phyloP scores from a whole-genome alignment of 2,797 vertebrate species.

The Helicolenus hilgendorfi region DNA sequence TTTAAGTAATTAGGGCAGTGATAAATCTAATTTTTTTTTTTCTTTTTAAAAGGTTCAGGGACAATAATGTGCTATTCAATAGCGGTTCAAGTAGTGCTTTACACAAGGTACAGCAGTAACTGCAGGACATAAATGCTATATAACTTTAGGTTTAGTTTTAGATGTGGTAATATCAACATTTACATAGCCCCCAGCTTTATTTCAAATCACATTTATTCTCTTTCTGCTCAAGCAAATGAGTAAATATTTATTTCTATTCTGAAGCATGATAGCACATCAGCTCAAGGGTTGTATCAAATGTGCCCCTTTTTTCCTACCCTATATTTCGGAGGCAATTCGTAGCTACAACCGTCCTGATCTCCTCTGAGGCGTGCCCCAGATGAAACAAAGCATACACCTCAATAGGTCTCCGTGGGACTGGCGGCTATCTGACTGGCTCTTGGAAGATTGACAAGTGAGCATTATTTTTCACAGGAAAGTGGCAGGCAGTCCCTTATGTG shows the following conservation, averaged over 20 bases:
- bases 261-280: constrained; percentile 15
- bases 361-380: constrained; percentile 85
- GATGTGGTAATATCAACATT: neutral
- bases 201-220: neutral
- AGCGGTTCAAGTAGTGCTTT: constrained; percentile 53
- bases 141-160: constrained; percentile 34
- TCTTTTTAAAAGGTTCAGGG: constrained; percentile 55
- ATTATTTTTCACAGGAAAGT: constrained; percentile 88
- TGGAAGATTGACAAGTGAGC: constrained; percentile 90
- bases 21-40: constrained; percentile 77
- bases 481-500: constrained; percentile 87
- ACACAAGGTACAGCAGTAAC: constrained; percentile 26
- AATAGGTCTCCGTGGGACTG: constrained; percentile 83
- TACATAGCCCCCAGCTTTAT: neutral
- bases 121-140: neutral
- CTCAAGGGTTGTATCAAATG: constrained; percentile 44
- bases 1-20: constrained; percentile 84
- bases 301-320: constrained; percentile 29
- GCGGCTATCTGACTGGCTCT: constrained; percentile 82
- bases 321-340: constrained; percentile 73
- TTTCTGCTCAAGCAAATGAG: constrained; percentile 11
- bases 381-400: constrained; percentile 88
- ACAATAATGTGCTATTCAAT: constrained; percentile 64
- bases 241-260: constrained; percentile 7
- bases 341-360: constrained; percentile 69